Base-by-base conservation (phyloP, 1,140 invertebrate genomes). In the Phortica variegata region DNA sequence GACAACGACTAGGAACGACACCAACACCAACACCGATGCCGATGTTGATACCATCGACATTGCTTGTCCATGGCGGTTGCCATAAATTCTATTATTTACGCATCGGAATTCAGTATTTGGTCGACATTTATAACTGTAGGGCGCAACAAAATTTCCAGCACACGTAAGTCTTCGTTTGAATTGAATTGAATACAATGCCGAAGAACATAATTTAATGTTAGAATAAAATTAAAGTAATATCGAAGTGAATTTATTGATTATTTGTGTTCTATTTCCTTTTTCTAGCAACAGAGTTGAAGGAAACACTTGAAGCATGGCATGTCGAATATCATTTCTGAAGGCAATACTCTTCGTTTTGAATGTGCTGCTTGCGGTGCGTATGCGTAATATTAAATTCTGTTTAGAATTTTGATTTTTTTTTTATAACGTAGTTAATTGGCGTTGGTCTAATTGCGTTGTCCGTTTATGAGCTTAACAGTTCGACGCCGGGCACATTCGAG, bases 291-390 rank as follows among this genome's bases (percentile, higher is more conserved):
- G 12, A 7, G 12, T 29, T 29, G 6, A n/a, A n/a, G 16, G 26
- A 42, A 36, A 21, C 9, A 9, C 15, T 17, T 16, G 19, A 60
- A 54, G n/a, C 44, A 69, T 69, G 65, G 56, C 54, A 44, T 60
- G 61, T 34, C 55, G 50, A 36, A 36, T 59, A 39, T 60, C 56
- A 21, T 61, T 66, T 52, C 43, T 70, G 21, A 73, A 73, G 55
- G 58, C 51, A 26, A 23, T 73, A 8, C 54, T 73, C 16, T 63
- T 70, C 26, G 52, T 65, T 6, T 31, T 73, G 2, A 73, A 73
- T 59, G 61, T 73, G 47, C 47, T 73, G 54, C 53, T 73, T 21
- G 51, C 70, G 70, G 70, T 73, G 58, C 56, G 70, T 73, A 58
- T 61, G 36, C 37, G 47, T 55, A 52, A 69, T 58, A 48, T 51